Evolutionary conservation across 2,113 vertebrate species (phyloP).

Genomic region (Chloropsis hardwickii): DNA sequence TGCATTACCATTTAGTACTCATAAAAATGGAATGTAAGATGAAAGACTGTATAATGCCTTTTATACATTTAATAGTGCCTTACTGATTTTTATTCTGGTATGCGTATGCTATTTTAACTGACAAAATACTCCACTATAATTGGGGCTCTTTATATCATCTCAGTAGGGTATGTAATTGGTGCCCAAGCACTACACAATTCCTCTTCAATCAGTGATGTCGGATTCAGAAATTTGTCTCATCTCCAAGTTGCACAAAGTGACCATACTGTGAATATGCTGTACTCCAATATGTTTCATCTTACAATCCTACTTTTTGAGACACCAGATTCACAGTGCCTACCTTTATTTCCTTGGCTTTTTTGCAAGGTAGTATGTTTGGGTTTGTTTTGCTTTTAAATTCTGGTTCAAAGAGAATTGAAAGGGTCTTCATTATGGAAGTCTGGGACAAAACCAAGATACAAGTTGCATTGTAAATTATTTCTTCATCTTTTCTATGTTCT

Average conservation of each 20-base stretch:
- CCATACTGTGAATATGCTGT: not conserved
- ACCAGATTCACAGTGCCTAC: not conserved
- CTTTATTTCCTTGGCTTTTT: not conserved
- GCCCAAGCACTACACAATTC: slow-evolving; percentile 34
- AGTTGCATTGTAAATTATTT: not conserved
- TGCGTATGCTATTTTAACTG: slow-evolving; percentile 30
- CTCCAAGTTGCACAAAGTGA: slow-evolving; percentile 11
- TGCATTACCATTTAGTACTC: not conserved
- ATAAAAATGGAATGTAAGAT: not conserved
- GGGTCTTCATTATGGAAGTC: not conserved
- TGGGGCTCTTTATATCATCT: slow-evolving; percentile 44
- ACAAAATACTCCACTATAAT: slow-evolving; percentile 45
- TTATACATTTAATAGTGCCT: not conserved
- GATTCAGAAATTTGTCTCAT: slow-evolving; percentile 40
- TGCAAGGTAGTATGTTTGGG: not conserved
- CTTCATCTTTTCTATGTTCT: not conserved
- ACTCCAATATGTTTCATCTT: not conserved
- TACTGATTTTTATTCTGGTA: slow-evolving; percentile 41
- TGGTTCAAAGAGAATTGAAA: not conserved
- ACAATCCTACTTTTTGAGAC: not conserved
- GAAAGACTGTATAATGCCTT: not conserved
- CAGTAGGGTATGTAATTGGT: slow-evolving; percentile 31
- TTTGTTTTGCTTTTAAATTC: not conserved
- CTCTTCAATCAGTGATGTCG: slow-evolving; percentile 50
- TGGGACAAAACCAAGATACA: not conserved